Base-by-base conservation (phyloP, 1,140 invertebrate species). In the Arion vulgaris region DNA sequence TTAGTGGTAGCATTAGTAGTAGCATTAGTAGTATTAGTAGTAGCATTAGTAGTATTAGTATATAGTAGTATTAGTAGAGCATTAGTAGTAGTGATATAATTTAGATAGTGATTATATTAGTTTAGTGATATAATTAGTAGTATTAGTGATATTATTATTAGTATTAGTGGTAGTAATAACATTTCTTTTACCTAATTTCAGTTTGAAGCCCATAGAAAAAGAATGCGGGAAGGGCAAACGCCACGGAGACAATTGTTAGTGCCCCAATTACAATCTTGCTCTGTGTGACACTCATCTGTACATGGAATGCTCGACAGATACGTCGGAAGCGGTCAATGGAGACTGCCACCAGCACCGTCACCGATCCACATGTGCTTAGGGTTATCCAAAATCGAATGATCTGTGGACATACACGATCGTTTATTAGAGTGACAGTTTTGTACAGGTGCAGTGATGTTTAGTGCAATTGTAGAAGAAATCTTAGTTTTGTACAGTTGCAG, bases 261-360 rank as follows among this genome's bases (percentile, higher is more conserved):
- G 9, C 1, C 19, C 62, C 66, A 0, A 71, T 36, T 2, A 71
- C n/a, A 32, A 71, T 19, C 41, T 45, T 80, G 68, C 78, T 80
- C 28, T 77, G 45, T 26, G 53, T 39, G 1, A 71, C 53, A 0
- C 71, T 82, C 62, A 80, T 53, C 49, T 80, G 84, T 45, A 78
- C 76, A 39, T 68, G 69, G 39, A 84, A 80, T 17, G 83, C 77
- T 51, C 34, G 62, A 68, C 84, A 87, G 51, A 87, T 82, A 41
- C 79, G 79, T 28, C 80, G 71, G 39, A 62, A 82, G 2, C 82
- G 72, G 51, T 87, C 86, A 7, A 85, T n/a, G 17, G 85, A 84
- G 28, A 86, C 86, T 0, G 79, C 82, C 17, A 85, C 72, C 0
- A 86, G 82, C 0, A 80, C 84, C 0, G 80, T 78, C 32, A 38